Percentiles rank a stretch among this genome's conserved stretches.
Evolutionary conservation across 2,113 vertebrate species (phyloP).

Genomic region (Epinephelus cyanopodus): DNA sequence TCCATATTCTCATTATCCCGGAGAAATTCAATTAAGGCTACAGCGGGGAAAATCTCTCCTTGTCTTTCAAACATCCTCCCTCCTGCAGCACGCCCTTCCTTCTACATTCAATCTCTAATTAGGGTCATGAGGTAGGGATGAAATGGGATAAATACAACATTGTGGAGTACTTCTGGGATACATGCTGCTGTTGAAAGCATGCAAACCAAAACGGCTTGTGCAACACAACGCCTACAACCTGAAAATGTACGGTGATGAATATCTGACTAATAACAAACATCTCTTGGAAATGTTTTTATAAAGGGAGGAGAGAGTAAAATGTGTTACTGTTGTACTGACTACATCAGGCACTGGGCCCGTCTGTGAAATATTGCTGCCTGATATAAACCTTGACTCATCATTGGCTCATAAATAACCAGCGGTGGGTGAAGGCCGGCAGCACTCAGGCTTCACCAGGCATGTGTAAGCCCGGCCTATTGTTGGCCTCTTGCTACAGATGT

Average conservation of each 20-base stretch:
- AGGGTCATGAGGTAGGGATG: constrained; percentile 68
- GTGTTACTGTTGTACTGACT: constrained; percentile 38
- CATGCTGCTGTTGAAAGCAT: constrained; percentile 4
- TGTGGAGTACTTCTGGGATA: constrained; percentile 38
- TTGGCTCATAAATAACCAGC: constrained; percentile 69
- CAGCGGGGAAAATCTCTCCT: constrained; percentile 63
- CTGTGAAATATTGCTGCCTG: constrained; percentile 59
- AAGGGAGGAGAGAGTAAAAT: constrained; percentile 22
- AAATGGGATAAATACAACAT: constrained; percentile 56
- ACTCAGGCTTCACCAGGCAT: constrained; percentile 34
- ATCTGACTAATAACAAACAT: constrained; percentile 34
- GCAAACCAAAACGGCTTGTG: constrained; percentile 6
- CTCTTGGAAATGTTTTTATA: constrained; percentile 29
- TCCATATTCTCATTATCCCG: constrained; percentile 82
- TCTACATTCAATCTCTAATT: constrained; percentile 70
- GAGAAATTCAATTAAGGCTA: constrained; percentile 81
- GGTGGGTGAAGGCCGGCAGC: constrained; percentile 62
- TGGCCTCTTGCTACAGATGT: constrained; percentile 66
- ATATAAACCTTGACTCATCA: constrained; percentile 77
- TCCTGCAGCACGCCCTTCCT: constrained; percentile 63
- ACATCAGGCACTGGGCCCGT: constrained; percentile 3
- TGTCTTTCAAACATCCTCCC: constrained; percentile 67
- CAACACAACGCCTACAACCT: constrained; percentile 1
- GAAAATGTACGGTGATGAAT: constrained; percentile 30
- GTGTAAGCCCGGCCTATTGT: constrained; percentile 34